Percentiles rank a stretch among this genome's conserved stretches.
phyloP scores from a whole-genome alignment of 2,888 invertebrate genomes.

The Agonopterix arenella region DNA sequence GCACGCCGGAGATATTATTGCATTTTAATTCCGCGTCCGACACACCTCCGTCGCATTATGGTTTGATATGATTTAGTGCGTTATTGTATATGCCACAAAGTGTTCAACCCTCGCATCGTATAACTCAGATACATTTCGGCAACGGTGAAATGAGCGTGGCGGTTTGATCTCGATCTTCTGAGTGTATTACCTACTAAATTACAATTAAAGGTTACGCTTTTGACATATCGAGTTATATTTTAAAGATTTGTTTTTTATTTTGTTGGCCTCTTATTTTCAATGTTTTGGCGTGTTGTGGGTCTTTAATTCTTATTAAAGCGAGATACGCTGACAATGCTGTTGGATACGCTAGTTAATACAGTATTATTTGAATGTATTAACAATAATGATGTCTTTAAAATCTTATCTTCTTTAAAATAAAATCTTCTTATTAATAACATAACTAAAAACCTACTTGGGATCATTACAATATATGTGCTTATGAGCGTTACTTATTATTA shows the following conservation, averaged over 20 bases:
- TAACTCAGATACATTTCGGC: slow-evolving; percentile 54
- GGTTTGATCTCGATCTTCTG: slow-evolving; percentile 43
- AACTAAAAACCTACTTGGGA: too few relatives aligned
- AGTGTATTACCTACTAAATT: slow-evolving; percentile 52
- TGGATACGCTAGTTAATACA: slow-evolving; percentile 1
- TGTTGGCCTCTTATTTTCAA: slow-evolving; percentile 9
- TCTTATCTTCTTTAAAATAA: too few relatives aligned
- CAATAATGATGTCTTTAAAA: too few relatives aligned
- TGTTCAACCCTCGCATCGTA: slow-evolving; percentile 29
- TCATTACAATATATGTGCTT: too few relatives aligned
- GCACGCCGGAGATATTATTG: slow-evolving; percentile 65
- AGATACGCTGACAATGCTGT: slow-evolving; percentile 1
- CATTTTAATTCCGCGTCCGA: slow-evolving; percentile 66
- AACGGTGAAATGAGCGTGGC: slow-evolving; percentile 38
- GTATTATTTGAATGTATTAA: background rate
- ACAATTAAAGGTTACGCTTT: slow-evolving; percentile 46
- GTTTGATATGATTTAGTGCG: slow-evolving; percentile 64
- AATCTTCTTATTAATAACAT: too few relatives aligned
- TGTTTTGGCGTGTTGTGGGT: slow-evolving; percentile 21
- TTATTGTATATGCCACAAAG: slow-evolving; percentile 47
- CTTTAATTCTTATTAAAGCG: slow-evolving; percentile 4
- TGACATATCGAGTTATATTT: slow-evolving; percentile 40
- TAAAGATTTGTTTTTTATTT: slow-evolving; percentile 18
- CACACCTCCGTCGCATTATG: slow-evolving; percentile 66
- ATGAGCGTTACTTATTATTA: too few relatives aligned